Conservation (phyloP, 2,113 vertebrate genomes). For the Spilogale gracilis region DNA sequence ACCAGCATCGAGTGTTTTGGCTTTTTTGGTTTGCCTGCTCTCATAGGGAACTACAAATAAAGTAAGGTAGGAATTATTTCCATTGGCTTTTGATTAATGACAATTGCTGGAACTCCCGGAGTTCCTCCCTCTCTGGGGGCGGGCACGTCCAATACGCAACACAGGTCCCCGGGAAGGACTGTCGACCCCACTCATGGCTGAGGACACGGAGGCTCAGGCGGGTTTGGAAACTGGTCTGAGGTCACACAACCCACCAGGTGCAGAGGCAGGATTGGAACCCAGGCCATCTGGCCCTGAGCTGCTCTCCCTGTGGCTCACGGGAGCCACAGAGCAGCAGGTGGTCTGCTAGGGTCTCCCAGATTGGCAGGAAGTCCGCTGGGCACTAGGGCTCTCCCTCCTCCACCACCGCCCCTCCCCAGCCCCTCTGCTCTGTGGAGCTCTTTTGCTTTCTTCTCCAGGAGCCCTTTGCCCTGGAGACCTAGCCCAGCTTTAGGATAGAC, state of each 20-base stretch:
- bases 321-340: neutral
- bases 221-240: neutral
- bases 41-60: neutral
- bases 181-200: too few species aligned
- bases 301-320: neutral
- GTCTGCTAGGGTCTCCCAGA: rapidly evolving
- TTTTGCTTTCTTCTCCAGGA: too few species aligned
- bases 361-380: neutral
- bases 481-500: too few species aligned
- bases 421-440: neutral
- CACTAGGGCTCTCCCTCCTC: neutral
- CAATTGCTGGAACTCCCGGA: neutral
- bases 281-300: neutral
- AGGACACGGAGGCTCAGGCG: neutral
- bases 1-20: neutral
- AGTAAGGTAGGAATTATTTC: neutral
- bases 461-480: too few species aligned
- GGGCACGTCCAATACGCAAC: neutral
- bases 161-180: rapidly evolving
- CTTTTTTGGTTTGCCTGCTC: neutral
- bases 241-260: neutral
- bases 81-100: neutral
- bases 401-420: neutral
- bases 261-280: neutral
- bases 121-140: neutral